phyloP scores from a whole-genome alignment of 2,888 invertebrate genomes.

The Phymatocera aterrima region DNA sequence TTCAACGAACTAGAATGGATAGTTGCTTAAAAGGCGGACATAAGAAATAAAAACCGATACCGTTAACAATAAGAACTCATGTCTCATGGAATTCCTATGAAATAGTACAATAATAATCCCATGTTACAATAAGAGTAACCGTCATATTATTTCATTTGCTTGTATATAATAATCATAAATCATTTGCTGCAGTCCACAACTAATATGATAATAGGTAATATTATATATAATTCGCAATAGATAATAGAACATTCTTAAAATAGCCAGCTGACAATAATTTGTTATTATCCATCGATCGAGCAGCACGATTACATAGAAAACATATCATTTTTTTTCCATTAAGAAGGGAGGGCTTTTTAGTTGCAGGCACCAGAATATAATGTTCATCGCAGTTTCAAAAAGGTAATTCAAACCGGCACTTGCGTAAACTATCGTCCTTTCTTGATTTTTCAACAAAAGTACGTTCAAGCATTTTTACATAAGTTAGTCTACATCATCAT shows the following conservation, averaged over 20 bases:
- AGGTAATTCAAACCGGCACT: conserved; percentile 69
- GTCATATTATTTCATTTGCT: conserved; percentile 49
- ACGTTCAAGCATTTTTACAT: conserved; percentile 69
- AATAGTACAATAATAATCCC: conserved; percentile 63
- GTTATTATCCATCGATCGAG: conserved; percentile 63
- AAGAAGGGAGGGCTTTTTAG: conserved; percentile 47
- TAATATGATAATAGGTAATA: conserved; percentile 49
- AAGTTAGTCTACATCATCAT: conserved; percentile 68
- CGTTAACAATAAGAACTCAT: conserved; percentile 63
- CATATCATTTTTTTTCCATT: conserved; percentile 50
- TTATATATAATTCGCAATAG: conserved; percentile 57
- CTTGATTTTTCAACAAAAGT: conserved; percentile 71
- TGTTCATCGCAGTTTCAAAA: conserved; percentile 68
- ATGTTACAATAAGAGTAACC: conserved; percentile 55
- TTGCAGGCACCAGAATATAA: conserved; percentile 68
- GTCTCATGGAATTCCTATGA: conserved; percentile 61
- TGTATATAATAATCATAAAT: conserved; percentile 55
- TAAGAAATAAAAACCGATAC: conserved; percentile 60
- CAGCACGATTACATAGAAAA: conserved; percentile 62
- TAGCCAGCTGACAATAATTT: conserved; percentile 63
- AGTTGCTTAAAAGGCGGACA: conserved; percentile 33
- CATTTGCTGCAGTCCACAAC: conserved; percentile 58
- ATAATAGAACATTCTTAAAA: conserved; percentile 62
- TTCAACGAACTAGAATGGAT: neutral
- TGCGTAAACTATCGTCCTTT: conserved; percentile 68